Evolutionary conservation across 2,797 vertebrate species (phyloP).

Genomic region (Pseudochirops cupreus): DNA sequence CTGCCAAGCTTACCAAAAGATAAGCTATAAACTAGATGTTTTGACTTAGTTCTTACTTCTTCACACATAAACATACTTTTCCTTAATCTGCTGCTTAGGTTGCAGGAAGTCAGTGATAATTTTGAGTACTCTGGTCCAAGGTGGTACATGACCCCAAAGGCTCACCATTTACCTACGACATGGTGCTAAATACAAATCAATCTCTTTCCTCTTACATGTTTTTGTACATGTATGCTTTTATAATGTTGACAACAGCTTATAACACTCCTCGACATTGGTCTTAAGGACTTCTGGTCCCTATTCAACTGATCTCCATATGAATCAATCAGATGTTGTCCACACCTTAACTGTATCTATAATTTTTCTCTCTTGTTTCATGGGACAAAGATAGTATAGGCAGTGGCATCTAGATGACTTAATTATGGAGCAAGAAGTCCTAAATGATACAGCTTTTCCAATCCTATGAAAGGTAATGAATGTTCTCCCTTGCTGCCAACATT

Average conservation of each 20-base stretch:
- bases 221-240: not conserved
- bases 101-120: not conserved
- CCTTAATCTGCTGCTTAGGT: not conserved
- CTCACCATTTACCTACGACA: slow-evolving; percentile 1
- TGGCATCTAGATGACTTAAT: not conserved
- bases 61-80: not conserved
- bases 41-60: not conserved
- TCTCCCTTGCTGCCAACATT: not conserved
- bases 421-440: slow-evolving; percentile 34
- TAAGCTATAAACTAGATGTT: not conserved
- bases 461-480: not conserved
- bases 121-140: not conserved
- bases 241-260: slow-evolving; percentile 1
- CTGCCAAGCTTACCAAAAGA: not conserved
- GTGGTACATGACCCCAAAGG: not conserved
- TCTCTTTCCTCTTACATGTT: not conserved
- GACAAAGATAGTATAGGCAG: not conserved
- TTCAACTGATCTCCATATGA: not conserved
- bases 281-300: not conserved
- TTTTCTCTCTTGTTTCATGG: not conserved
- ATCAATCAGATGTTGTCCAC: not conserved
- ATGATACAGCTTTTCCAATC: slow-evolving; percentile 11
- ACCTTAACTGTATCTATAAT: slow-evolving; percentile 19
- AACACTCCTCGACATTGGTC: not conserved
- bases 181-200: not conserved